These are phyloP conservation scores for Muscidifurax raptorellus DNA, from an alignment of 1,140 invertebrate genomes.

Conservation along the genomic window DNA sequence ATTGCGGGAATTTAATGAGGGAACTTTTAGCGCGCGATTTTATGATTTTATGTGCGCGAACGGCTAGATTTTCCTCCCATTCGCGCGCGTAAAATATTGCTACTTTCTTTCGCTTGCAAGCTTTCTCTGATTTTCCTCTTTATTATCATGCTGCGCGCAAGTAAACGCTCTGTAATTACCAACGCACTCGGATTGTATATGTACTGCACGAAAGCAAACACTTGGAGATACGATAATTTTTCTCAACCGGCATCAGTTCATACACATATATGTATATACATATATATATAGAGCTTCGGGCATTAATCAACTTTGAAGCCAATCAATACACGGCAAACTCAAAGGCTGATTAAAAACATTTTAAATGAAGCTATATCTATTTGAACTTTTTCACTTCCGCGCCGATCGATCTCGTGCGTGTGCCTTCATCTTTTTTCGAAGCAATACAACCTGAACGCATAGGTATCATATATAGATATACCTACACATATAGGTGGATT, in stretches of 20 bases:
- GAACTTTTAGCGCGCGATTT: background rate
- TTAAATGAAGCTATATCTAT: background rate
- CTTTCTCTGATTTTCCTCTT: background rate
- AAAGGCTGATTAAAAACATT: background rate
- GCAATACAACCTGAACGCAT: too few species aligned
- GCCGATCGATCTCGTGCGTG: too few species aligned
- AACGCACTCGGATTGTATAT: too few species aligned
- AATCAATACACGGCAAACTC: background rate
- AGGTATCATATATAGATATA: too few species aligned
- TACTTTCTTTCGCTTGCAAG: background rate
- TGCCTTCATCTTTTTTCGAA: too few species aligned
- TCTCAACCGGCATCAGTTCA: too few species aligned
- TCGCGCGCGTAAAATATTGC: background rate
- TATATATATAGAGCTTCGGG: background rate
- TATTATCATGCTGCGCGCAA: background rate
- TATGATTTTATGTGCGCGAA: background rate
- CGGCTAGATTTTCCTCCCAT: background rate
- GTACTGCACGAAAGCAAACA: too few species aligned
- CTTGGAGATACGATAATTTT: too few species aligned
- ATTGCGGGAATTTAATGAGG: background rate
- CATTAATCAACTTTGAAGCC: background rate
- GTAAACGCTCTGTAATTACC: too few species aligned
- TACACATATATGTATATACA: too few species aligned
- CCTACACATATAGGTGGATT: too few species aligned
- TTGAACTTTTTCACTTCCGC: too few species aligned